Conservation (phyloP, 2,797 vertebrate genomes). For the Esox lucius region DNA sequence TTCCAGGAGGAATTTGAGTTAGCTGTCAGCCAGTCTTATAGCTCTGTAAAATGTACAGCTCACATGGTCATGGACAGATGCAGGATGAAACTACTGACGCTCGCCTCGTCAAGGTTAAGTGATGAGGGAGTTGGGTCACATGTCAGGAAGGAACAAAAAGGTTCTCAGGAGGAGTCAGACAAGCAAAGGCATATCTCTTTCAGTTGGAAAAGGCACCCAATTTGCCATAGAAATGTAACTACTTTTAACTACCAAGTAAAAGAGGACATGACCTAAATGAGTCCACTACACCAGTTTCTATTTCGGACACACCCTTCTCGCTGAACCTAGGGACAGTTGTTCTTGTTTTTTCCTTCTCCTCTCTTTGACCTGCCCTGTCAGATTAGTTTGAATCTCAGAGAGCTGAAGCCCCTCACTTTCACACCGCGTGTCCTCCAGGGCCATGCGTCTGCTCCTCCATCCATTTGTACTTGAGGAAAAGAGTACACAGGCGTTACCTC, state of each 20-base stretch:
- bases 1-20: no score
- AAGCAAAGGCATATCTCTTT: constrained; percentile 15
- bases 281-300: neutral
- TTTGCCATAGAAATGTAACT: neutral
- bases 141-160: constrained; percentile 11
- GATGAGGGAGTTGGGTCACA: constrained; percentile 7
- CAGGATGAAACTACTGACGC: neutral
- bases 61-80: neutral
- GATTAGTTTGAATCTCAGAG: constrained; percentile 30
- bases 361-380: constrained; percentile 37
- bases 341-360: constrained; percentile 17
- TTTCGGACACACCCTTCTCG: neutral
- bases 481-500: neutral
- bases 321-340: constrained; percentile 17
- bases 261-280: neutral
- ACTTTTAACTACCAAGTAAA: neutral
- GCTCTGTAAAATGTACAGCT: neutral
- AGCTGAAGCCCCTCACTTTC: constrained; percentile 3
- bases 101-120: neutral
- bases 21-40: no score
- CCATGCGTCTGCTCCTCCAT: neutral
- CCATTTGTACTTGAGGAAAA: neutral
- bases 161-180: constrained; percentile 11
- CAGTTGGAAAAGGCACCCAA: no score
- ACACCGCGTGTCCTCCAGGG: neutral